Conservation (phyloP, 2,113 vertebrate genomes). For the Myxocyprinus asiaticus region DNA sequence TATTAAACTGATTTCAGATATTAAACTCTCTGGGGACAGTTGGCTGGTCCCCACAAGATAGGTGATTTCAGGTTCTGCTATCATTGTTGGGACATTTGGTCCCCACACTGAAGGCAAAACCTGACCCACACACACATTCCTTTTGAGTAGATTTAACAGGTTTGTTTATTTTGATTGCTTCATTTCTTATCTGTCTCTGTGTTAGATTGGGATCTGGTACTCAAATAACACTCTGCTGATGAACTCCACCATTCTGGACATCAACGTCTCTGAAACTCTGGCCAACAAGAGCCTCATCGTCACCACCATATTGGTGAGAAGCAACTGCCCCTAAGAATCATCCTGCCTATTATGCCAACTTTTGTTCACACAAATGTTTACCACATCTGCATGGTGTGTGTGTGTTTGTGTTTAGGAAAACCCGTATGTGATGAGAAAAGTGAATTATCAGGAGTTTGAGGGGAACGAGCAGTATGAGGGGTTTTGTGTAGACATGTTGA, state of each 20-base stretch:
- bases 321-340: constrained; percentile 11
- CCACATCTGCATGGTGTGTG: neutral
- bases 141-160: neutral
- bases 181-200: neutral
- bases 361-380: neutral
- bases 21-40: too few relatives aligned
- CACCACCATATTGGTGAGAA: constrained; percentile 88
- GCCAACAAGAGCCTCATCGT: constrained; percentile 87
- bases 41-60: too few relatives aligned
- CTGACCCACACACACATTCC: neutral
- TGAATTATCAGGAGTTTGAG: constrained; percentile 79
- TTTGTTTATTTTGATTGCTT: constrained; percentile 2
- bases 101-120: too few relatives aligned
- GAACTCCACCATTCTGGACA: constrained; percentile 86
- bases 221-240: constrained; percentile 88
- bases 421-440: constrained; percentile 87
- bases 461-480: constrained; percentile 88
- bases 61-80: too few relatives aligned
- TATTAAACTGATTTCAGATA: too few relatives aligned
- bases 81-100: too few relatives aligned
- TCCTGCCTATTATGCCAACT: too few relatives aligned
- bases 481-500: constrained; percentile 93
- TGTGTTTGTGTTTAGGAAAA: constrained; percentile 77
- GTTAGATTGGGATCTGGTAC: constrained; percentile 86
- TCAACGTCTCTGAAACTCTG: constrained; percentile 83